Evolutionary conservation across 2,888 invertebrate species (phyloP), one percentile per base, ranked within the genome.

Genomic region (Tineola bisselliella): DNA sequence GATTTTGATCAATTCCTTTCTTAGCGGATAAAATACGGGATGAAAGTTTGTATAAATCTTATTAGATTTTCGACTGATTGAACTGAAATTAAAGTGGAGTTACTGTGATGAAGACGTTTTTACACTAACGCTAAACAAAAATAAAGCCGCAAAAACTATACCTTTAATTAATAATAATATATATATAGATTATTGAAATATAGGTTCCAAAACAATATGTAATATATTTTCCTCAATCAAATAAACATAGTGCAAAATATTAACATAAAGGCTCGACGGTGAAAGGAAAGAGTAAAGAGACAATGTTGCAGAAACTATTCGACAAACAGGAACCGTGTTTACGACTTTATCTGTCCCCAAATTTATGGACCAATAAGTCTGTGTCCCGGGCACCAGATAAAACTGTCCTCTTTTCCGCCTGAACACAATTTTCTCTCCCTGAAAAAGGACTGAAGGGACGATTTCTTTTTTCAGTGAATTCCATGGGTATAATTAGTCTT

Each of bases 291-390:
- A 38, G 48, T 5, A 13, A 48, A 54, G 19, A 58, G 33, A 58
- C 31, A 58, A 58, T 58, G 58, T 58, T n/a, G 33, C 33, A 33
- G 58, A 58, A 58, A 58, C 33, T 33, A 33, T 31, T 58, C 58
- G 33, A 58, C 30, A 58, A 58, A 58, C 58, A 58, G 58, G 33
- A 13, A 33, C 17, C 58, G 15, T 58, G 58, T 58, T 58, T 58
- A 58, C 58, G 58, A 58, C 33, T 31, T 58, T 58, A 58, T 58
- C 58, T 58, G 58, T 17, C 33, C 58, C 58, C 33, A 15, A 58
- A 58, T 58, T 58, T 58, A 58, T 58, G 58, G 33, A 10, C 58
- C 58, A 58, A 58, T 58, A 58, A 58, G 58, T 54, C 54, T 15
- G 58, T 33, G 58, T 19, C 58, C 58, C 58, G 13, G 19, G 56